Evolutionary conservation across 2,888 invertebrate genomes (phyloP), one percentile per base, ranked within the genome.

Genomic region (Palloptera scutellata): DNA sequence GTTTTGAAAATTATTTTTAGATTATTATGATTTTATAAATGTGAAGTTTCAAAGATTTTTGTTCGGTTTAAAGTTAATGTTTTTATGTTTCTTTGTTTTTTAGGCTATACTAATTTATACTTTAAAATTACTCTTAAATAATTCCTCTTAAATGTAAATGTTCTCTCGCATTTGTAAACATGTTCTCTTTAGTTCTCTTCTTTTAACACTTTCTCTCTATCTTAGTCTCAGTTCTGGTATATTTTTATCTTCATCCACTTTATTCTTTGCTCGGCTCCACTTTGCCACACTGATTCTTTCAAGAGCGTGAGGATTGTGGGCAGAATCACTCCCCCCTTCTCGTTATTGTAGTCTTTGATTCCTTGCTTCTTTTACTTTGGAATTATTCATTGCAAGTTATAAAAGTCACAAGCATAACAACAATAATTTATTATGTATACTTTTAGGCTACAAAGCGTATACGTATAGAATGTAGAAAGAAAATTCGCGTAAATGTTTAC

Each of bases 361-460:
- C 43, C 42, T 15, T 59, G 13, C 43, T 19, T 51, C 9, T n/a
- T 45, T 54, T 12, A 5, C 17, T 20, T 58, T 64, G 30, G 15
- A 58, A 45, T 60, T 20, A 17, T 60, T 67, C 17, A 17, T 60
- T 58, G 12, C 60, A 55, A 54, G 43, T 61, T 42, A 42, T 54
- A 48, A 41, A 62, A 62, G 20, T 58, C 55, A 61, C 59, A 65
- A 64, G 30, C 41, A 65, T 30, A 66, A 64, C 41, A 64, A 64
- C 53, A 55, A 59, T 20, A 62, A 67, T 62, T 67, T 66, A 57
- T 61, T 63, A n/a, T 66, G 65, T 68, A 70, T 70, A 68, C 67
- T 68, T 70, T 68, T 57, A 60, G 65, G 67, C 62, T 59, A 42
- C 17, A 19, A 52, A 61, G 10, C 63, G 40, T 57, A 48, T 63